These are phyloP conservation scores for Euwallacea fornicatus DNA, from an alignment of 1,140 invertebrate genomes.

Conservation along the genomic window DNA sequence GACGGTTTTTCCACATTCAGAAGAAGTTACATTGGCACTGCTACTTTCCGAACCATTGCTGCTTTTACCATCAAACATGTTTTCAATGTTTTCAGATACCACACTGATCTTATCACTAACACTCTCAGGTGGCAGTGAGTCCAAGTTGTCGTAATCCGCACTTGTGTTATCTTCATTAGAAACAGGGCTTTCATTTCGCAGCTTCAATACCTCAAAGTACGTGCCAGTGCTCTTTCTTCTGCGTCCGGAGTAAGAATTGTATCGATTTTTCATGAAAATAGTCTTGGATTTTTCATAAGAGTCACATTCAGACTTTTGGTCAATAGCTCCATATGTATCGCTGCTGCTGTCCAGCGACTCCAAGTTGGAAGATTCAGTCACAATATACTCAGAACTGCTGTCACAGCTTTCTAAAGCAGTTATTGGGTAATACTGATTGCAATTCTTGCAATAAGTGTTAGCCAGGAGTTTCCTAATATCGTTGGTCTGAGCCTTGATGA, in stretches of 20 bases:
- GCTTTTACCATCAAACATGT: constrained; percentile 43
- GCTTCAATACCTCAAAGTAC: constrained; percentile 57
- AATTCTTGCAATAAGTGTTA: constrained; percentile 60
- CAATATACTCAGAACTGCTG: constrained; percentile 60
- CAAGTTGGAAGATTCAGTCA: constrained; percentile 52
- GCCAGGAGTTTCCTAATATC: constrained; percentile 64
- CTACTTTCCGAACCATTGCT: constrained; percentile 33
- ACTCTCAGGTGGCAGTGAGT: constrained; percentile 59
- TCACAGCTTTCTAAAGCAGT: constrained; percentile 60
- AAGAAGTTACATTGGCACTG: constrained; percentile 35
- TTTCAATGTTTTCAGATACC: constrained; percentile 59
- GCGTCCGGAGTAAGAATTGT: constrained; percentile 57
- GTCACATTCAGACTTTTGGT: constrained; percentile 44
- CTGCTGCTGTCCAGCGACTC: constrained; percentile 61
- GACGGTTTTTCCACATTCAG: constrained; percentile 40
- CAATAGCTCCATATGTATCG: constrained; percentile 59
- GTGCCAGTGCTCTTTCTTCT: constrained; percentile 59
- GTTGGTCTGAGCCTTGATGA: constrained; percentile 68
- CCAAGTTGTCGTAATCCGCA: constrained; percentile 59
- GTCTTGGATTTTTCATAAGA: constrained; percentile 58
- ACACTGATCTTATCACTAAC: constrained; percentile 60
- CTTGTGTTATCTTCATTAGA: constrained; percentile 57
- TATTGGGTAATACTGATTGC: constrained; percentile 59
- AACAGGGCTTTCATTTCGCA: constrained; percentile 57
- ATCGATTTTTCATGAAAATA: constrained; percentile 66